Base-by-base conservation (phyloP, 2,113 vertebrate species). In the Toxostoma redivivum region DNA sequence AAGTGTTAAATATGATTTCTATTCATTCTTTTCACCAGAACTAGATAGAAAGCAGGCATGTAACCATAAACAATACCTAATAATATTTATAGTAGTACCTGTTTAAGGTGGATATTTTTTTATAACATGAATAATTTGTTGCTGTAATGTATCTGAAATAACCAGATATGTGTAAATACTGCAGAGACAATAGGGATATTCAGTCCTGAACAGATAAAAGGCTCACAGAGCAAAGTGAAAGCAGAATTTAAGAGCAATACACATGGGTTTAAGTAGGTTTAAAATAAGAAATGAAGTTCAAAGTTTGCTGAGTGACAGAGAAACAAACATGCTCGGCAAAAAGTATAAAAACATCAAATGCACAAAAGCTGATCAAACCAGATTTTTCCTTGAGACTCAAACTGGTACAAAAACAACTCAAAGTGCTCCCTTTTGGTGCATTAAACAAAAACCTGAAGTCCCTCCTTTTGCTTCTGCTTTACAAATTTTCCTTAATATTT, bases 1-100 rank as follows among this genome's bases (percentile, higher is more conserved):
- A 86, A 77, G 30, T 44, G 45, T 83, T 77, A 94, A 90, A 88
- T 88, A 83, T 93, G 27, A 94, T 92, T 95, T 86, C 88, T 62
- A 51, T 57, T 81, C 64, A 47, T 84, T 81, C 64, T 78, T 93
- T 93, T 83, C 76, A 83, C 64, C 40, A 84, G 50, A 90, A 71
- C 51, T 81, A 82, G 88, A 88, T 82, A 88, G 71, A 96, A 91
- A 62, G 17, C 44, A 64, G 71, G 28, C n/a, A 20, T 27, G 67
- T 44, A 73, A 64, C 67, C 72, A 78, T 71, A 88, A 90, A 88
- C 60, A 93, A 62, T 37, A 74, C 11, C 25, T 3, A 74, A n/a
- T 57, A 88, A 93, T 90, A 92, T 92, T 90, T 95, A 88, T 60
- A 86, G 45, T 25, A 5, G 18, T 85, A 78, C 58, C 53, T 93